Conservation (phyloP, 1,140 invertebrate species). For the Stratiolaelaps scimitus region DNA sequence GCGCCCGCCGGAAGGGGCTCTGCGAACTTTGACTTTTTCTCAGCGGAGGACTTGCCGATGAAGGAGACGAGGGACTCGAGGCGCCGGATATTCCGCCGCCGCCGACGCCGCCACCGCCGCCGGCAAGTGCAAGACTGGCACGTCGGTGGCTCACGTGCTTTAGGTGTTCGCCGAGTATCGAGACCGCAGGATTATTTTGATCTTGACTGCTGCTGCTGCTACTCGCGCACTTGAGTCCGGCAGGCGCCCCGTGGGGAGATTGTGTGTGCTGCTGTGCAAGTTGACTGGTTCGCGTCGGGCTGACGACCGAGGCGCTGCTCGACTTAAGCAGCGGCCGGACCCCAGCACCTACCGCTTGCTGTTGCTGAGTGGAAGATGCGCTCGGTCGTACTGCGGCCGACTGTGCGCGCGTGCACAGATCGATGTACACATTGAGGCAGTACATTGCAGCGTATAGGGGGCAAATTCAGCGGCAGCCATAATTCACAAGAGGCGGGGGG, state of each 20-base stretch:
- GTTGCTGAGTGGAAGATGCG: slow-evolving; percentile 28
- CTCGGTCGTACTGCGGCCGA: slow-evolving; percentile 35
- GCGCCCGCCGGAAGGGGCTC: slow-evolving; percentile 8
- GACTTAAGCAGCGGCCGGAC: slow-evolving; percentile 23
- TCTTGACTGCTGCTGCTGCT: too few relatives aligned
- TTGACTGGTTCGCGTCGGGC: too few relatives aligned
- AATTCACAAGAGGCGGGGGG: too few relatives aligned
- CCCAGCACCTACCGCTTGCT: background rate
- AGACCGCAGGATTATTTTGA: slow-evolving; percentile 19
- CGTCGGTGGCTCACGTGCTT: slow-evolving; percentile 24
- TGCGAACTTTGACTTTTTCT: slow-evolving; percentile 21
- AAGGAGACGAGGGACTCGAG: slow-evolving; percentile 21
- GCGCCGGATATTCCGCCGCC: background rate
- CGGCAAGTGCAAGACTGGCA: slow-evolving; percentile 17
- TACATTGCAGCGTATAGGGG: too few relatives aligned
- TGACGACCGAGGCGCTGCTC: slow-evolving; percentile 14
- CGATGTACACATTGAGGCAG: too few relatives aligned
- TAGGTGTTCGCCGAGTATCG: slow-evolving; percentile 24
- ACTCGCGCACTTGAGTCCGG: too few relatives aligned
- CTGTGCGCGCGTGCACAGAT: too few relatives aligned
- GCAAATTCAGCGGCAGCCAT: too few relatives aligned
- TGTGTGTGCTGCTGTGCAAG: too few relatives aligned
- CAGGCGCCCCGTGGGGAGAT: too few relatives aligned
- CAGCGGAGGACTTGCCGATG: slow-evolving; percentile 6
- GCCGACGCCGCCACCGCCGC: background rate